These are phyloP conservation scores for Aplochiton taeniatus DNA, from an alignment of 2,797 vertebrate species.

Conservation along the genomic window DNA sequence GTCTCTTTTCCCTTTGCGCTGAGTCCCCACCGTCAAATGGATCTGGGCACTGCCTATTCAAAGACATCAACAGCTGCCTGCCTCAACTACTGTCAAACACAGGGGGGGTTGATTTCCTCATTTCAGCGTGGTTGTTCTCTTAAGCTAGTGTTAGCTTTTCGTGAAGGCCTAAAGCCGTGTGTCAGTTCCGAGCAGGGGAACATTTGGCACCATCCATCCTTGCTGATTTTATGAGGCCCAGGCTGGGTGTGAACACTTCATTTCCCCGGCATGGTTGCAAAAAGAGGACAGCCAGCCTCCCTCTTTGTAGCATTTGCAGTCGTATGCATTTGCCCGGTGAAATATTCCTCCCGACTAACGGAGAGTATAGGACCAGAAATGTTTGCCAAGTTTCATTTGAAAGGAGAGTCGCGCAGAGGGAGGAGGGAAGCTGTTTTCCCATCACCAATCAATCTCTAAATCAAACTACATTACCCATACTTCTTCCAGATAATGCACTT, in stretches of 20 bases:
- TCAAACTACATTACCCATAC: too few species aligned
- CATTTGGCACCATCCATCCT: conserved; percentile 47
- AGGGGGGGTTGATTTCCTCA: conserved; percentile 59
- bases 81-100: conserved; percentile 54
- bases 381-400: conserved; percentile 16
- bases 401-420: conserved; percentile 19
- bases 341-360: conserved; percentile 13
- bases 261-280: conserved; percentile 46
- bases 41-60: conserved; percentile 51
- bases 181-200: conserved; percentile 37
- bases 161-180: conserved; percentile 52
- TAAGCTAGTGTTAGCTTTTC: conserved; percentile 44
- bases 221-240: conserved; percentile 51
- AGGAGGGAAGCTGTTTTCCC: background rate
- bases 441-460: too few species aligned
- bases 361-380: conserved; percentile 1
- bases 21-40: conserved; percentile 37
- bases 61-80: conserved; percentile 62
- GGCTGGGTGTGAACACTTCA: conserved; percentile 41
- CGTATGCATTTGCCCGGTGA: conserved; percentile 23
- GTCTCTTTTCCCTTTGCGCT: conserved; percentile 33
- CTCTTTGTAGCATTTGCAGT: conserved; percentile 14
- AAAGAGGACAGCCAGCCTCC: conserved; percentile 14
- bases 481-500: too few species aligned
- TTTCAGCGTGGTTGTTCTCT: conserved; percentile 51